These are phyloP conservation scores for Propsilocerus akamusi DNA, from an alignment of 1,140 invertebrate species.

Conservation along the genomic window DNA sequence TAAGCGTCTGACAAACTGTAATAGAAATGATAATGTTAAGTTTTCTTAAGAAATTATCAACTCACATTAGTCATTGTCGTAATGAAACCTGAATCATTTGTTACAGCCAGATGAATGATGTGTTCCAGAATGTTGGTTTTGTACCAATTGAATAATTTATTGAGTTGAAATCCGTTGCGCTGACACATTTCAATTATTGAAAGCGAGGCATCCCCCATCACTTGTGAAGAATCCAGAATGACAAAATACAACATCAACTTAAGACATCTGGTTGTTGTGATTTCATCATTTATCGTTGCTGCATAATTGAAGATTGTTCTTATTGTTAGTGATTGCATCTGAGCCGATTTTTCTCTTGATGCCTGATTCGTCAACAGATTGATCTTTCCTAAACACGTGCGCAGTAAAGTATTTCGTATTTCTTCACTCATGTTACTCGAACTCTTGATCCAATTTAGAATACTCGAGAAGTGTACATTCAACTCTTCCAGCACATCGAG, in stretches of 20 bases:
- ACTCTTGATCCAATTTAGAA: not conserved
- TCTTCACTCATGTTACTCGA: not conserved
- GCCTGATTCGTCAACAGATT: too few relatives aligned
- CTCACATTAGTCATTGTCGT: conserved; percentile 24
- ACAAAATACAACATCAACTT: conserved; percentile 43
- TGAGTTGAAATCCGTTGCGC: conserved; percentile 31
- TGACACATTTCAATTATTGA: conserved; percentile 37
- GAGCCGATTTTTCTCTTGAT: too few relatives aligned
- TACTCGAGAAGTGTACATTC: too few relatives aligned
- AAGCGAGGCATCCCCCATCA: conserved; percentile 36
- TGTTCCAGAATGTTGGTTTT: conserved; percentile 39
- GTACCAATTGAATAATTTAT: conserved; percentile 43
- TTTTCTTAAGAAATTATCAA: conserved; percentile 9
- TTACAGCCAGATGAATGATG: conserved; percentile 31
- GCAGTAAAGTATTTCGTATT: too few relatives aligned
- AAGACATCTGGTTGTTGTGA: conserved; percentile 20
- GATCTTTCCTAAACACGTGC: too few relatives aligned
- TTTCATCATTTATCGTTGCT: too few relatives aligned
- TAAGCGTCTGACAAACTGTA: not conserved
- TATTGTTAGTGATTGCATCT: too few relatives aligned
- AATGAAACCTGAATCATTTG: conserved; percentile 27
- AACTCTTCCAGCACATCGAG: too few relatives aligned
- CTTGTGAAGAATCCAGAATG: conserved; percentile 37
- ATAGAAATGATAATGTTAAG: not conserved
- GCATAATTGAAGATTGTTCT: too few relatives aligned